These are phyloP conservation scores for Hiodon alosoides DNA, from an alignment of 2,113 vertebrate species.

Conservation along the genomic window DNA sequence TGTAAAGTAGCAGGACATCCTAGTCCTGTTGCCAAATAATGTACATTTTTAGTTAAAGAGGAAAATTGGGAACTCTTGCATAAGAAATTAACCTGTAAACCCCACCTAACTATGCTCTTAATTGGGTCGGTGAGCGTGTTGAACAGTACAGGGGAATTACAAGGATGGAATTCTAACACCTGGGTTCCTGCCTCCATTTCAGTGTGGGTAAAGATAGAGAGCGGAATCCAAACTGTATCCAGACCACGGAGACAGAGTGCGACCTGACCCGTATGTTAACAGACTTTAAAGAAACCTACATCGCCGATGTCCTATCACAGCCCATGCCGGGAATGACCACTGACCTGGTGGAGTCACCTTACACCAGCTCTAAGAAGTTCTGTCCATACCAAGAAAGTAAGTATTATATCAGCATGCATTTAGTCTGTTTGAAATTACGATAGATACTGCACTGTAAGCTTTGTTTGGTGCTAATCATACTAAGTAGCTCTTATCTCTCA, in stretches of 20 bases:
- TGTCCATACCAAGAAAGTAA: constrained; percentile 80
- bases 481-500: constrained; percentile 2
- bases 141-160: neutral
- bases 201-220: constrained; percentile 48
- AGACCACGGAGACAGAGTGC: constrained; percentile 58
- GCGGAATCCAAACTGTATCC: constrained; percentile 60
- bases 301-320: constrained; percentile 67
- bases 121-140: neutral
- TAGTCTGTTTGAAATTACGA: neutral
- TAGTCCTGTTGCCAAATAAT: too few species aligned
- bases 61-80: too few species aligned
- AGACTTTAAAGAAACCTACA: constrained; percentile 58
- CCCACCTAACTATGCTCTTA: too few species aligned
- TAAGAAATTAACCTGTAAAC: too few species aligned
- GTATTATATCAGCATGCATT: constrained; percentile 40
- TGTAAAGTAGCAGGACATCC: too few species aligned
- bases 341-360: constrained; percentile 51
- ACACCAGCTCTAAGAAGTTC: constrained; percentile 58
- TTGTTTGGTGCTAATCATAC: neutral
- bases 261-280: constrained; percentile 68
- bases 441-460: neutral
- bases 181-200: constrained; percentile 24
- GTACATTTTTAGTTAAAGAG: too few species aligned
- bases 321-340: accelerated
- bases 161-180: neutral